These are phyloP conservation scores for Shinisaurus crocodilurus DNA, from an alignment of 2,113 vertebrate species.

Conservation along the genomic window DNA sequence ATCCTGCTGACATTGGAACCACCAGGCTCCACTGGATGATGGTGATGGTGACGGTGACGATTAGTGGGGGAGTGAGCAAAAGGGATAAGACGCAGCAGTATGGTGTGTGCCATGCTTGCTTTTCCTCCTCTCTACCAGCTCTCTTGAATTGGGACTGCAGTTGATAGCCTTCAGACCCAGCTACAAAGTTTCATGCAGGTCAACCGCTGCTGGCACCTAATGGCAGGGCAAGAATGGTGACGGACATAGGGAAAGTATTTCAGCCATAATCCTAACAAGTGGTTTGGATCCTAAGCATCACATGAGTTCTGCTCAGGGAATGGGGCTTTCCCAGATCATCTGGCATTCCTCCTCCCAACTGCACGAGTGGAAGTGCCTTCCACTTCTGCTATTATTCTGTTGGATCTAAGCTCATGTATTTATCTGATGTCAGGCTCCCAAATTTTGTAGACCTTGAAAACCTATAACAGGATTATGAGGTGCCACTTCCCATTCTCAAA, in stretches of 20 bases:
- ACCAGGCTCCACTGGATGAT: too few relatives aligned
- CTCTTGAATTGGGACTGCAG: too few relatives aligned
- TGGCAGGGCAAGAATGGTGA: too few relatives aligned
- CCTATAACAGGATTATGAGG: constrained; percentile 24
- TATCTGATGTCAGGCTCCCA: not conserved
- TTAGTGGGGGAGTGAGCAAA: too few relatives aligned
- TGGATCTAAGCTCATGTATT: not conserved
- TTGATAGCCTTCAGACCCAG: not conserved
- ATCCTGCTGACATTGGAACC: too few relatives aligned
- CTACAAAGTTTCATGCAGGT: not conserved
- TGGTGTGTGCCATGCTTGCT: not conserved
- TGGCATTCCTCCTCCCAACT: not conserved
- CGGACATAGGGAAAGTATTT: not conserved
- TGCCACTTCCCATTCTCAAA: constrained; percentile 14
- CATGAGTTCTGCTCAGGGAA: not conserved
- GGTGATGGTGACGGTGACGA: too few relatives aligned
- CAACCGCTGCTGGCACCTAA: too few relatives aligned
- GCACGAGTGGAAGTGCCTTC: not conserved
- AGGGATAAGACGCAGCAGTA: too few relatives aligned
- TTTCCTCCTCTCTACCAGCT: not conserved
- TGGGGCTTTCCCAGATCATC: not conserved
- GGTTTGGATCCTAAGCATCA: not conserved
- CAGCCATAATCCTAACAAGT: not conserved
- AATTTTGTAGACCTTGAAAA: not conserved
- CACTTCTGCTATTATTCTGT: not conserved